Evolutionary conservation across 2,888 invertebrate species (phyloP), one percentile per base, ranked within the genome.

Genomic region (Notodonta dromedarius): DNA sequence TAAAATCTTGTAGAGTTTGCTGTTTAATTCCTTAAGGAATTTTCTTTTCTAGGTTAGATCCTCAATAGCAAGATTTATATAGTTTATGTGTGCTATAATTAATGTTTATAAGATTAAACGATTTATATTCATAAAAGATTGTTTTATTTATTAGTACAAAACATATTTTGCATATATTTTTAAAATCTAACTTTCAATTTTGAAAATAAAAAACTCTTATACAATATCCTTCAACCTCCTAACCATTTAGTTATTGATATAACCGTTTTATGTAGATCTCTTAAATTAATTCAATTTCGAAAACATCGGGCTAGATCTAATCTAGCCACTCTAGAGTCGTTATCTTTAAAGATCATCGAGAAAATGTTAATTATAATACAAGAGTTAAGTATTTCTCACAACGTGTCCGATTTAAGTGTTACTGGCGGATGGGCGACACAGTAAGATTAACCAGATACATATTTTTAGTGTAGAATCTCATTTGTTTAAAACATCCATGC

Each of bases 301-400:
- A 50, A 52, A 52, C 52, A 52, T 32, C 5, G 13, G 32, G n/a
- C 35, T 52, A 13, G 35, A 52, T 52, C 52, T n/a, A 32, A 52
- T 52, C 35, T 32, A 35, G 13, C 32, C 52, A 52, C 32, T 32
- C 32, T 12, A 52, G 32, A 52, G 13, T 9, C 8, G 32, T 32
- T 52, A 52, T 52, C 51, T 52, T 52, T 32, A 52, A 52, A 52
- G 35, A 52, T 32, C 52, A 52, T 52, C 52, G 16, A 12, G 12
- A 32, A 52, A 52, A 32, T 32, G 13, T 12, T 52, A 52, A 32
- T 12, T 35, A 13, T 52, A 52, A 52, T 39, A n/a, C 14, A n/a
- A 39, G 24, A 39, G n/a, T 39, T 54, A 54, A 14, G 39, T 9
- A 35, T 35, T 53, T 53, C 35, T 35, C 35, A 53, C 35, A 35